These are phyloP conservation scores for Leucoraja erinaceus DNA, from an alignment of 2,113 vertebrate genomes.

Conservation along the genomic window DNA sequence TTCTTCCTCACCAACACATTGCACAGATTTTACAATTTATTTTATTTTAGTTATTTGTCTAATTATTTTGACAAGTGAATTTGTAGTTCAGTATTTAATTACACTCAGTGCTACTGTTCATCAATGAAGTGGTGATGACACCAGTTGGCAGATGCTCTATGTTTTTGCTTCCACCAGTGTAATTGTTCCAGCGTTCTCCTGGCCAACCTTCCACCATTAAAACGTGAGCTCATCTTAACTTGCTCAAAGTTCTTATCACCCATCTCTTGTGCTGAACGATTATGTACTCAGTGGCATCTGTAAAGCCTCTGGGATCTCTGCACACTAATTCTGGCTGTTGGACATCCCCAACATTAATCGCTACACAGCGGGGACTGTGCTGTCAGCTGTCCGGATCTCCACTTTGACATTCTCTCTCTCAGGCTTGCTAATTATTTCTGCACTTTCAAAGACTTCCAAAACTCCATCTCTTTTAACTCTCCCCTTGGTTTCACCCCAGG, in stretches of 20 bases:
- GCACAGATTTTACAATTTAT: background rate
- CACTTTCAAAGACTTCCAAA: too few relatives aligned
- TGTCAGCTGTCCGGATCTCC: background rate
- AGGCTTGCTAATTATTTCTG: too few relatives aligned
- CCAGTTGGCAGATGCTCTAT: too few relatives aligned
- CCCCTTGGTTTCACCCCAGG: background rate
- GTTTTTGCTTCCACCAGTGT: background rate
- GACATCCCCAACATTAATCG: background rate
- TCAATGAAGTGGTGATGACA: background rate
- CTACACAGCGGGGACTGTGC: background rate
- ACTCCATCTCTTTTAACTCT: too few relatives aligned
- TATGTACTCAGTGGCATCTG: background rate
- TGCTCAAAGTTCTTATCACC: background rate
- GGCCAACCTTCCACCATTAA: too few relatives aligned
- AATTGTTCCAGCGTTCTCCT: background rate
- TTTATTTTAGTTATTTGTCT: background rate
- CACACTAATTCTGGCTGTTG: background rate
- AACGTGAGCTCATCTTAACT: background rate
- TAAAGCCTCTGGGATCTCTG: background rate
- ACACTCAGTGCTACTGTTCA: background rate
- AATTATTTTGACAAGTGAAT: background rate
- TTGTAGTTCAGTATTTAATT: background rate
- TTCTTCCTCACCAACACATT: background rate
- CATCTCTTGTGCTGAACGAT: background rate
- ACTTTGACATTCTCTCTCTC: background rate